Conservation (phyloP, 2,888 invertebrate species). For the Spisula subtruncata region DNA sequence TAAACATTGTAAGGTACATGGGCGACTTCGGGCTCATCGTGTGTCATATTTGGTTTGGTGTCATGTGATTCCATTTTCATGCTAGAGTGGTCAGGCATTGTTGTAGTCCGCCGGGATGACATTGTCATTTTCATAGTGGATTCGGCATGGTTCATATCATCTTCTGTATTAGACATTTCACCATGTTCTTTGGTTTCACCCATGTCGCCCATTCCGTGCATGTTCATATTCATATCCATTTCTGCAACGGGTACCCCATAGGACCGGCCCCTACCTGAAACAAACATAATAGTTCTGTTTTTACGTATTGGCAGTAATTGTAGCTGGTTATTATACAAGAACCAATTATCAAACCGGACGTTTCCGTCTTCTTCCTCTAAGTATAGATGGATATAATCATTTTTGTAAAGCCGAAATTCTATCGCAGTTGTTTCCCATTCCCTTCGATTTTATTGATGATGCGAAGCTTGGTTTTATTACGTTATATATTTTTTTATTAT, state of each 20-base stretch:
- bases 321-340: too few relatives aligned
- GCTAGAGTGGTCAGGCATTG: neutral
- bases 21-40: neutral
- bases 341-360: too few relatives aligned
- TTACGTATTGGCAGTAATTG: too few relatives aligned
- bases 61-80: neutral
- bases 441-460: too few relatives aligned
- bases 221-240: neutral
- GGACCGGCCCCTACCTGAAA: conserved; percentile 32
- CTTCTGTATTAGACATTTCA: neutral
- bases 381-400: too few relatives aligned
- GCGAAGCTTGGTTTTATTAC: too few relatives aligned
- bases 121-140: neutral
- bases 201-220: conserved; percentile 14
- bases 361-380: too few relatives aligned
- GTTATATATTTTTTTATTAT: too few relatives aligned
- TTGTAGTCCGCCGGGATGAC: neutral
- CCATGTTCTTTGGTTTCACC: neutral
- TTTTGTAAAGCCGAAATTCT: too few relatives aligned
- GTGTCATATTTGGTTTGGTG: neutral
- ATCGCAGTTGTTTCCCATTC: too few relatives aligned
- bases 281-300: neutral
- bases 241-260: neutral
- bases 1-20: conserved; percentile 31
- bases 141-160: neutral